Evolutionary conservation across 2,797 vertebrate species (phyloP), one percentile per base, ranked within the genome.

Genomic region (Huso huso): DNA sequence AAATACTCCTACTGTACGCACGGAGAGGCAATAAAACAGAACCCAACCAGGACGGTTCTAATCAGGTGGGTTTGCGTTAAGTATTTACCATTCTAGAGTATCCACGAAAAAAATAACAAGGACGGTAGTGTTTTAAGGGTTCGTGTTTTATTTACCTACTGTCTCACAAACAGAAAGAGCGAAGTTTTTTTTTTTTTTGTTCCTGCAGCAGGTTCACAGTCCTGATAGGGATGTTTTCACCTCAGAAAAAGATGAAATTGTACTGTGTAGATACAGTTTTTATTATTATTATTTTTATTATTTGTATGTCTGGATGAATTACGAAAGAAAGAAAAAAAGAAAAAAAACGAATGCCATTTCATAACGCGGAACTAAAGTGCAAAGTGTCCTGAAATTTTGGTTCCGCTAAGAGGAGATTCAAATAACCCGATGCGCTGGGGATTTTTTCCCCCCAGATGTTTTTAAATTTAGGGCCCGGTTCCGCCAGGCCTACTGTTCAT

Each of bases 81-180:
- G 50, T 52, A 6, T 66, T 59, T 18, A 55, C 65, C 48, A 59
- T 58, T 58, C 52, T 62, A 57, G 8, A 58, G 23, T 37, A 13
- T 37, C 49, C 51, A 51, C 37, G 51, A 62, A 12, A 13, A 48
- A 48, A n/a, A 60, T 37, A 37, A 37, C 37, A 18, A 52, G 62
- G 37, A 37, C 68, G 59, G 68, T 65, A 63, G 64, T 66, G 59
- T 69, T 69, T 23, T 63, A 58, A 69, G 66, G 68, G 64, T 69
- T 69, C 49, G 68, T 69, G 51, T 13, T 15, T 9, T 6, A 61
- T 10, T 6, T 48, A 59, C 18, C 6, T 50, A 37, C 60, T 61
- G 11, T n/a, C 57, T 51, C 13, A 51, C 9, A 15, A 37, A 10
- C 48, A 18, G 51, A 58, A 52, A 49, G 18, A 18, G 62, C 8